Evolutionary conservation across 2,797 vertebrate species (phyloP).

Genomic region (Rhinichthys osculus): DNA sequence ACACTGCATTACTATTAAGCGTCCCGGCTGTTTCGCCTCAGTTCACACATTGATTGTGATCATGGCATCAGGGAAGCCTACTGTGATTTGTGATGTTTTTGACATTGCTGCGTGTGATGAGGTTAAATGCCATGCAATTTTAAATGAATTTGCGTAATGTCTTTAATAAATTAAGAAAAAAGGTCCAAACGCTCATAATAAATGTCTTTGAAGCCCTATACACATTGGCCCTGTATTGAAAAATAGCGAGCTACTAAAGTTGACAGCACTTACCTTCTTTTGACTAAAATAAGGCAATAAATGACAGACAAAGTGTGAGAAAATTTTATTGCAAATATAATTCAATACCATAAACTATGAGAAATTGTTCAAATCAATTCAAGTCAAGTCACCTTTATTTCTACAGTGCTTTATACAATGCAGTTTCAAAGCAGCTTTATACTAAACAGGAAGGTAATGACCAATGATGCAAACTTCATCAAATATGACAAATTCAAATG

Average conservation of each 20-base stretch:
- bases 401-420: not conserved
- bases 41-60: constrained; percentile 26
- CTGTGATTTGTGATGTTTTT: constrained; percentile 14
- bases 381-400: not conserved
- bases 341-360: not conserved
- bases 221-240: not conserved
- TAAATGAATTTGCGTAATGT: not conserved
- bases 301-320: not conserved
- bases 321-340: not conserved
- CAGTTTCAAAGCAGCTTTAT: not conserved
- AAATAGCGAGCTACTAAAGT: not conserved
- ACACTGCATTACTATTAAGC: constrained; percentile 9
- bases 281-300: not conserved
- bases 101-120: not conserved
- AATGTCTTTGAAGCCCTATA: not conserved
- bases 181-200: not conserved
- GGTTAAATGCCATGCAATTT: constrained; percentile 5
- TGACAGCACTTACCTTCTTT: not conserved
- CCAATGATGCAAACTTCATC: not conserved
- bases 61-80: not conserved
- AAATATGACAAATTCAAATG: not conserved
- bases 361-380: not conserved
- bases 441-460: not conserved
- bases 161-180: too few relatives aligned
- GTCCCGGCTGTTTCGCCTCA: not conserved